A percentile compares a stretch with the other conserved stretches of the same genome.
These are phyloP conservation scores for Xiphydria camelus DNA, from an alignment of 2,888 invertebrate species.

Conservation along the genomic window DNA sequence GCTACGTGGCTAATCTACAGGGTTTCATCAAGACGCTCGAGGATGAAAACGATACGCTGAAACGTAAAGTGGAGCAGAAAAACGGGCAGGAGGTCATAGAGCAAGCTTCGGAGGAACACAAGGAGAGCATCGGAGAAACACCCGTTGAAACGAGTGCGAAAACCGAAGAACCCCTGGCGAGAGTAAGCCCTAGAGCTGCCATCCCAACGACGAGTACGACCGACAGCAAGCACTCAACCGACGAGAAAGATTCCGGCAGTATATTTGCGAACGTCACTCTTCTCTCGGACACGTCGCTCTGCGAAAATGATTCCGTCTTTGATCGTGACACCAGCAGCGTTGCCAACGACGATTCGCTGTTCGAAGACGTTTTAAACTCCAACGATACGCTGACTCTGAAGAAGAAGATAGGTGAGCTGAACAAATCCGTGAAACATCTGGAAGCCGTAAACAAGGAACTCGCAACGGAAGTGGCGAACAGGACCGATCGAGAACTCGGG, in stretches of 20 bases:
- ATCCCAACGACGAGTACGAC: too few relatives aligned
- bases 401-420: conserved; percentile 11
- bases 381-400: conserved; percentile 4
- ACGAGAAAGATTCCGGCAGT: conserved; percentile 34
- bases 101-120: conserved; percentile 2
- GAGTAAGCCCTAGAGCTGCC: too few relatives aligned
- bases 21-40: conserved; percentile 11
- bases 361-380: conserved; percentile 3
- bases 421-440: background rate
- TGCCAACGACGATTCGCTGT: background rate
- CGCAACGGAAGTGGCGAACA: background rate
- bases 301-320: conserved; percentile 15
- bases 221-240: too few relatives aligned
- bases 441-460: conserved; percentile 8
- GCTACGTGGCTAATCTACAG: conserved; percentile 11
- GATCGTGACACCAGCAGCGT: conserved; percentile 6
- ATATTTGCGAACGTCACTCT: conserved; percentile 41
- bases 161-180: background rate
- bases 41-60: conserved; percentile 9
- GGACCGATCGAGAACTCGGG: conserved; percentile 15
- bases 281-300: conserved; percentile 31
- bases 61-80: background rate
- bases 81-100: background rate
- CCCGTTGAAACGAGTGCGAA: background rate
- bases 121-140: background rate